Evolutionary conservation across 2,113 vertebrate genomes (phyloP).

Genomic region (Hydrolagus affinis): DNA sequence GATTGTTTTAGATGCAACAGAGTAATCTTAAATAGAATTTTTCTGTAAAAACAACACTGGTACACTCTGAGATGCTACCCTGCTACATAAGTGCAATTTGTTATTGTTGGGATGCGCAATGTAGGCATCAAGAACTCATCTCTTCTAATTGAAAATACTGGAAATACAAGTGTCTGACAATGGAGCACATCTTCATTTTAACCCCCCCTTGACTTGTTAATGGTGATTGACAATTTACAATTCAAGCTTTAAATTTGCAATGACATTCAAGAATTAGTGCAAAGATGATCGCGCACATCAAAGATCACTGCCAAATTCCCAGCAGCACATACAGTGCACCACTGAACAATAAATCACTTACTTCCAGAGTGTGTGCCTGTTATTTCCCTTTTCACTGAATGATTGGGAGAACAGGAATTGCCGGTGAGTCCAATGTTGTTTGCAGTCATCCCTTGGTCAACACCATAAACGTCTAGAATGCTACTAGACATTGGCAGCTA

Average conservation of each 20-base stretch:
- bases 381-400: conserved; percentile 82
- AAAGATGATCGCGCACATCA: background rate
- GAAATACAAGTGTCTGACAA: background rate
- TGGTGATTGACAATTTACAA: background rate
- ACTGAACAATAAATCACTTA: background rate
- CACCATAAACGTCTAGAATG: conserved; percentile 84
- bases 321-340: background rate
- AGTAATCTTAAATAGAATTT: too few relatives aligned
- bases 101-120: too few relatives aligned
- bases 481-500: conserved; percentile 73
- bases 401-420: conserved; percentile 69
- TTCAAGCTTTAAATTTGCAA: too few relatives aligned
- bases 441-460: conserved; percentile 75
- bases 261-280: too few relatives aligned
- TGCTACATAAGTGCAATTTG: too few relatives aligned
- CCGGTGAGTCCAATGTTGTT: conserved; percentile 72
- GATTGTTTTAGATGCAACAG: too few relatives aligned
- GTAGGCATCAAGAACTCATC: too few relatives aligned
- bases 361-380: conserved; percentile 60
- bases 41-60: too few relatives aligned
- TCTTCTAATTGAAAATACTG: too few relatives aligned
- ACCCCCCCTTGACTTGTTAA: background rate
- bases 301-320: background rate
- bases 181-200: background rate
- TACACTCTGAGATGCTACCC: too few relatives aligned